phyloP scores from a whole-genome alignment of 2,113 vertebrate genomes.

The Campylorhamphus procurvoides region DNA sequence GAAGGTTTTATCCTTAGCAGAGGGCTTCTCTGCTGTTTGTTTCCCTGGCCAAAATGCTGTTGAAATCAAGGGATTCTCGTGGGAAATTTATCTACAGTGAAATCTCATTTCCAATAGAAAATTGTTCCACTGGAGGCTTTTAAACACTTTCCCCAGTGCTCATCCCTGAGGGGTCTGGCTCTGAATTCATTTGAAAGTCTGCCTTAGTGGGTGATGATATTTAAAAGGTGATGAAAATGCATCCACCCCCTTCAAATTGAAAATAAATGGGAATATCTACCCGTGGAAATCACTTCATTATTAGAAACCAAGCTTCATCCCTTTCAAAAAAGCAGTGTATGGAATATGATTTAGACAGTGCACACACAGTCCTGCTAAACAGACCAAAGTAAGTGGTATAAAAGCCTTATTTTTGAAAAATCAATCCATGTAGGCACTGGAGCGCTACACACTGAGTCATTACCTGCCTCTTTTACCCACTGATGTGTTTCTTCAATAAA shows the following conservation, averaged over 20 bases:
- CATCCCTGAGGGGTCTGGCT: background rate
- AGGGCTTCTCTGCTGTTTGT: background rate
- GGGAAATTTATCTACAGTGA: background rate
- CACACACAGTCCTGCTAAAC: background rate
- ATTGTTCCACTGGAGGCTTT: background rate
- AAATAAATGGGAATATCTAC: background rate
- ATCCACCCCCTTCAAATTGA: background rate
- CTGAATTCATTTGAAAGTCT: background rate
- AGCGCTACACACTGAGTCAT: background rate
- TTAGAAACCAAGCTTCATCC: background rate
- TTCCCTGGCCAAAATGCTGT: background rate
- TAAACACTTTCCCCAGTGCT: background rate
- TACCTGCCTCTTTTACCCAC: background rate
- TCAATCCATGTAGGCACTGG: background rate
- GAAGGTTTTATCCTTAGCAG: background rate
- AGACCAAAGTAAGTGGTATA: background rate
- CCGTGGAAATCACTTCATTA: background rate
- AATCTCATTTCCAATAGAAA: constrained; percentile 10
- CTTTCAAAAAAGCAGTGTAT: background rate
- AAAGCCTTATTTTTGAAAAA: background rate
- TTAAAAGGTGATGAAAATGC: background rate
- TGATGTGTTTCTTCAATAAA: background rate
- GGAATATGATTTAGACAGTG: background rate
- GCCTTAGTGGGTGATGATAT: background rate
- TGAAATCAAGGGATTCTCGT: background rate